Evolutionary conservation across 2,888 invertebrate genomes (phyloP), one percentile per base, ranked within the genome.

Genomic region (Shargacucullia verbasci): DNA sequence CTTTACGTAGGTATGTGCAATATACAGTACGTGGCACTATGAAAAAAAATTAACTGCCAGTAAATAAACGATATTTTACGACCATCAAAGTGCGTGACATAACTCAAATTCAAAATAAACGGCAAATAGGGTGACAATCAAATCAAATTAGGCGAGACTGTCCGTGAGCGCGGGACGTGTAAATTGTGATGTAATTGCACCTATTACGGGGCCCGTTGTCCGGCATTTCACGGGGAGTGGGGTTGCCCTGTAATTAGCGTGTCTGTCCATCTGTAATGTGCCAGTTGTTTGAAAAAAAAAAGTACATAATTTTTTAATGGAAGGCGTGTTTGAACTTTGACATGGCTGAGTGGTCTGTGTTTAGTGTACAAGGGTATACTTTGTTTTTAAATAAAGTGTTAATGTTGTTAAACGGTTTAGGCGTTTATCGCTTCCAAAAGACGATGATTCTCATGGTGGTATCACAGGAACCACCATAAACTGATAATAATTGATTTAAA

Each of bases 61-160:
- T 41, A 33, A 45, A 48, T 57, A 49, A 48, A 44, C 14, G 14
- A 1, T 25, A 48, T 41, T 53, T 35, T 27, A 39, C 54, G 34
- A 53, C 54, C 59, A 64, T 59, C 53, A 67, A 40, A 64, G 50
- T 49, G 1, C 66, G 41, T 58, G 49, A 46, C 60, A 59, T 58
- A 50, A 82, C 80, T 81, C 74, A 70, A 80, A 80, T 85, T 88
- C 86, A 81, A 84, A 84, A 87, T 87, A 85, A 85, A 85, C 84
- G 81, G 80, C 84, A 81, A 86, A 87, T 81, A 75, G 80, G 84
- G 84, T 84, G 90, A 89, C 89, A 88, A 90, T 87, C 84, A 87
- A 88, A 89, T 89, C 84, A 84, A 89, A 91, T 90, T 89, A 89
- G 85, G 81, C 76, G 81, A 82, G 81, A 85, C 88, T 81, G 86